phyloP scores from a whole-genome alignment of 1,140 invertebrate species.

The Drosophila sechellia region DNA sequence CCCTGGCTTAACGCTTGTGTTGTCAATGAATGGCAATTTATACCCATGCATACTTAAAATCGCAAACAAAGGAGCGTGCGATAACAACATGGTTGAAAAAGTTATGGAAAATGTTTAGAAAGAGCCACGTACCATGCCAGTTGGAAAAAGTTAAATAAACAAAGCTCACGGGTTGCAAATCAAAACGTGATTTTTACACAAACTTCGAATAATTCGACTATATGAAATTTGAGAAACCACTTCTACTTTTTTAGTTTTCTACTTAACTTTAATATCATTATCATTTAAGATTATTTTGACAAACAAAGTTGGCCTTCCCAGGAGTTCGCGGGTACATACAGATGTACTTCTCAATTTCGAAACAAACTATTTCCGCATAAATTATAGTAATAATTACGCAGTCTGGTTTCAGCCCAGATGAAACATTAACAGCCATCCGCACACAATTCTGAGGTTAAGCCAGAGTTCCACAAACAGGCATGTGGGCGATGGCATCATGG shows the following conservation, averaged over 20 bases:
- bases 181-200: background rate
- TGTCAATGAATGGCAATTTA: constrained; percentile 73
- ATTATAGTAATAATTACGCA: background rate
- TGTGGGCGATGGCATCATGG: constrained; percentile 31
- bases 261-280: no score
- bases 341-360: background rate
- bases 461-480: constrained; percentile 34
- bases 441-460: constrained; percentile 65
- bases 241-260: no score
- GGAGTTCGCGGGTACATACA: background rate
- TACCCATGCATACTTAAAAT: constrained; percentile 51
- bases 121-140: background rate
- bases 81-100: constrained; percentile 35
- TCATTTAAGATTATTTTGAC: no score
- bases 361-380: constrained; percentile 15
- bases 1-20: constrained; percentile 57
- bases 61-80: constrained; percentile 7
- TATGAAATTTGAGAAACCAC: no score
- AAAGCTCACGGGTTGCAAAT: background rate
- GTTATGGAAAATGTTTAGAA: constrained; percentile 35
- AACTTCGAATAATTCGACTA: no score
- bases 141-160: background rate
- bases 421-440: constrained; percentile 55
- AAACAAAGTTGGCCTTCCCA: no score
- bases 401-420: constrained; percentile 32